Evolutionary conservation across 2,113 vertebrate genomes (phyloP).

Genomic region (Danionella cerebrum): DNA sequence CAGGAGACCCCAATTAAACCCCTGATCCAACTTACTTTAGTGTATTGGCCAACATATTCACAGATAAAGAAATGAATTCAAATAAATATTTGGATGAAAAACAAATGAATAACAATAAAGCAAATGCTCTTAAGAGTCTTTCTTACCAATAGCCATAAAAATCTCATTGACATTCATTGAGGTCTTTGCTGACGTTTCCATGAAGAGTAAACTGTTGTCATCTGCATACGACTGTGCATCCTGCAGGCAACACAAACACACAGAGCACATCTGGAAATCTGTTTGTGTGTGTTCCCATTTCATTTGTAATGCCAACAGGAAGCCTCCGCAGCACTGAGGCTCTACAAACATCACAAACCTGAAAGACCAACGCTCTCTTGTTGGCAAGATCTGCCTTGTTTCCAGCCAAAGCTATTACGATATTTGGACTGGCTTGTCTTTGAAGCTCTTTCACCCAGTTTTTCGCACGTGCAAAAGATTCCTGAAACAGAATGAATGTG

Average conservation of each 20-base stretch:
- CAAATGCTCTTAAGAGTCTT: too few species aligned
- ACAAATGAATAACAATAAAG: background rate
- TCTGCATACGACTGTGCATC: slow-evolving; percentile 96
- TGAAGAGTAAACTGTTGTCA: slow-evolving; percentile 98
- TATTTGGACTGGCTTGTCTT: slow-evolving; percentile 98
- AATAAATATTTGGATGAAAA: background rate
- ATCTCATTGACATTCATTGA: slow-evolving; percentile 98
- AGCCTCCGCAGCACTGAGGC: background rate
- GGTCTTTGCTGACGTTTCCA: slow-evolving; percentile 97
- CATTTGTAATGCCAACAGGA: background rate
- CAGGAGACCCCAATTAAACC: too few species aligned
- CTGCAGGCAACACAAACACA: slow-evolving; percentile 52
- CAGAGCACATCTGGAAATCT: background rate
- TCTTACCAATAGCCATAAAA: slow-evolving; percentile 98
- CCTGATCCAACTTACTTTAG: too few species aligned
- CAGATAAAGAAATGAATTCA: too few species aligned
- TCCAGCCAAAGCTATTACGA: slow-evolving; percentile 98
- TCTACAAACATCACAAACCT: slow-evolving; percentile 69
- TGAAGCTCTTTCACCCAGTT: slow-evolving; percentile 99
- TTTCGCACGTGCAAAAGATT: slow-evolving; percentile 97
- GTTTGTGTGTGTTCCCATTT: background rate
- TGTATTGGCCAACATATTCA: too few species aligned
- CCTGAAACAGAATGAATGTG: slow-evolving; percentile 64
- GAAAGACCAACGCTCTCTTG: slow-evolving; percentile 95
- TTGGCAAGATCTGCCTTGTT: slow-evolving; percentile 96